Conservation (phyloP, 2,888 invertebrate species). For the Rhorus exstirpatorius region DNA sequence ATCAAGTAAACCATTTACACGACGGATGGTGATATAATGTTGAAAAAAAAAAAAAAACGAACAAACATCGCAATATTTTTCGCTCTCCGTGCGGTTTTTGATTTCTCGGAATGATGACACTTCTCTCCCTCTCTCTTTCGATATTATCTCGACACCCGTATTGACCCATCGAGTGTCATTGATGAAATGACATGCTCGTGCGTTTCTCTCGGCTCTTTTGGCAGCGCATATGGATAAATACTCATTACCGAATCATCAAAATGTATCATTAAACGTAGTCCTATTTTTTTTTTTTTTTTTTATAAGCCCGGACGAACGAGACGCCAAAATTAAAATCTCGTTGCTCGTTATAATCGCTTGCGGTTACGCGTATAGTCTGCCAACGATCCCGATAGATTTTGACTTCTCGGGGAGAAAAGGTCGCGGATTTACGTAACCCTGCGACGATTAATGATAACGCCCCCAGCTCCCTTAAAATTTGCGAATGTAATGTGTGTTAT, state of each 20-base stretch:
- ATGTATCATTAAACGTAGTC: no score
- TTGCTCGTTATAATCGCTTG: no score
- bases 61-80: constrained; percentile 11
- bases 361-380: neutral
- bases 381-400: constrained; percentile 42
- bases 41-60: neutral
- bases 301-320: no score
- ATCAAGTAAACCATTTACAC: no score
- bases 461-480: neutral
- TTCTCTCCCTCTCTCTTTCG: constrained; percentile 1
- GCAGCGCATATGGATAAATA: neutral
- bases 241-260: no score
- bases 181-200: neutral
- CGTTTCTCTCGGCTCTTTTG: neutral
- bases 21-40: neutral
- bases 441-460: constrained; percentile 39
- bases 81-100: constrained; percentile 19
- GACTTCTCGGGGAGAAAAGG: constrained; percentile 48
- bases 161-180: constrained; percentile 49
- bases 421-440: constrained; percentile 57
- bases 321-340: no score
- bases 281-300: no score
- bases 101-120: constrained; percentile 53
- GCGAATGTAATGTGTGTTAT: no score
- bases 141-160: constrained; percentile 48